Conservation (phyloP, 2,888 invertebrate genomes). For the Oasisia sp. region DNA sequence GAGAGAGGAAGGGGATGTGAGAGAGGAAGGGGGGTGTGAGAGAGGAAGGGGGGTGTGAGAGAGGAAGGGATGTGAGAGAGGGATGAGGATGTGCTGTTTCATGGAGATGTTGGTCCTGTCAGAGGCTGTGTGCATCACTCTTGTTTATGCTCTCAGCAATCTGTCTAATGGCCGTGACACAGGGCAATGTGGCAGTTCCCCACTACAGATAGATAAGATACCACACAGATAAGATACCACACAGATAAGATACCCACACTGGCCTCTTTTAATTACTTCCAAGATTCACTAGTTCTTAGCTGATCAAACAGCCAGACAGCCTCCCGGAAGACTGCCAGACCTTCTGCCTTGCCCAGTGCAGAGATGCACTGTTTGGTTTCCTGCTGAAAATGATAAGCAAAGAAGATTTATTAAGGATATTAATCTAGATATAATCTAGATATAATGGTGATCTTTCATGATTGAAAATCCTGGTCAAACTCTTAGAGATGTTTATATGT, state of each 20-base stretch:
- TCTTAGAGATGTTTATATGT: too few relatives aligned
- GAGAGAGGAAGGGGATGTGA: too few relatives aligned
- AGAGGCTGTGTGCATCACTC: neutral
- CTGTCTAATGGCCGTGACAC: neutral
- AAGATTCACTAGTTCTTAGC: neutral
- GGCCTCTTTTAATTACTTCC: neutral
- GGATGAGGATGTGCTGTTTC: neutral
- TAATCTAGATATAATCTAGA: neutral
- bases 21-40: too few relatives aligned
- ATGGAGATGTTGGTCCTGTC: neutral
- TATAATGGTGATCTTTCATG: neutral
- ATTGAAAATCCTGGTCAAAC: neutral
- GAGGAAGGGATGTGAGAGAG: too few relatives aligned
- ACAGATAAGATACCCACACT: neutral
- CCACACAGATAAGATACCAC: neutral
- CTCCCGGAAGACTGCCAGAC: neutral
- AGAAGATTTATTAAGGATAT: neutral
- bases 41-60: too few relatives aligned
- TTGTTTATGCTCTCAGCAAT: neutral
- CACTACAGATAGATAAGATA: neutral
- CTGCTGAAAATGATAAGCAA: neutral
- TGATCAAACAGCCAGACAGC: neutral
- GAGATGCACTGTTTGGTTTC: neutral
- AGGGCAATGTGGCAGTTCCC: neutral
- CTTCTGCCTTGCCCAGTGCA: neutral